Conservation (phyloP, 1,140 invertebrate genomes). For the Pectinophora gossypiella region DNA sequence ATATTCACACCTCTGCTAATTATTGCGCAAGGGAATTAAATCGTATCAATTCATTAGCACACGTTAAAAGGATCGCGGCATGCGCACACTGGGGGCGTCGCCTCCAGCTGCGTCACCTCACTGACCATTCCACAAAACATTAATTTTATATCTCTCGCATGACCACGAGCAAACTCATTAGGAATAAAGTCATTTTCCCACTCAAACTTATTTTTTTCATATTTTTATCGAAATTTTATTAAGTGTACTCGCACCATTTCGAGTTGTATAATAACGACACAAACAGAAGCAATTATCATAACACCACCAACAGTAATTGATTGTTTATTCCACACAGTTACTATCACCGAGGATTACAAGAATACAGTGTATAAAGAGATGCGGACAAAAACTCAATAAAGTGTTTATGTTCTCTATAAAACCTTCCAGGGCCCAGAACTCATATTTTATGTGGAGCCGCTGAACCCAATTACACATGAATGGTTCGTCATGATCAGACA, state of each 20-base stretch:
- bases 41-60: slow-evolving; percentile 14
- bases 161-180: too few species aligned
- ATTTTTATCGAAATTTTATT: too few species aligned
- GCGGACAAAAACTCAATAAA: slow-evolving; percentile 66
- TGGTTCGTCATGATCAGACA: slow-evolving; percentile 70
- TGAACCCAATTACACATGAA: slow-evolving; percentile 71
- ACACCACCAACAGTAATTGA: too few species aligned
- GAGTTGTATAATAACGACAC: too few species aligned
- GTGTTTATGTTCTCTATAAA: slow-evolving; percentile 72
- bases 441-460: slow-evolving; percentile 69
- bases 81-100: not conserved
- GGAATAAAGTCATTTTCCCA: too few species aligned
- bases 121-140: too few species aligned
- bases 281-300: too few species aligned
- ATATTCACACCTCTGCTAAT: slow-evolving; percentile 5
- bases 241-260: too few species aligned
- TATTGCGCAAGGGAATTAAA: slow-evolving; percentile 13
- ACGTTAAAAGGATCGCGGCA: not conserved
- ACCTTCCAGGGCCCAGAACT: slow-evolving; percentile 53
- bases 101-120: not conserved
- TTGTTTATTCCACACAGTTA: too few species aligned
- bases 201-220: too few species aligned
- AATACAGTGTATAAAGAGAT: slow-evolving; percentile 37
- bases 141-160: too few species aligned
- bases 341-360: too few species aligned